A percentile compares a stretch with the other conserved stretches of the same genome.
These are phyloP conservation scores for Gasterosteus nipponicus DNA, from an alignment of 2,113 vertebrate species.

Conservation along the genomic window DNA sequence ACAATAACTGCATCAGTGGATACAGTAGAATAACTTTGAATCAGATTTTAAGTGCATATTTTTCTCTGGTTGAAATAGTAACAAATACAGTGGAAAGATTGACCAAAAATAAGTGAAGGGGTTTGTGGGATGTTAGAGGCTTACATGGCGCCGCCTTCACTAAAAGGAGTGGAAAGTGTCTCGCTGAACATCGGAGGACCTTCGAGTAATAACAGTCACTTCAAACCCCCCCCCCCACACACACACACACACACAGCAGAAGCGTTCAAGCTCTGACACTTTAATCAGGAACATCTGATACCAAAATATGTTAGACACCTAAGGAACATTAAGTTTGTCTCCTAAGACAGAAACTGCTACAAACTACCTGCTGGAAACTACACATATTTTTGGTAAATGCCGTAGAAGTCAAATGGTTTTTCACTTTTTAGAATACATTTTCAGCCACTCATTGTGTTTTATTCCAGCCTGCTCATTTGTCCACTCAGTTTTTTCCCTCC, in stretches of 20 bases:
- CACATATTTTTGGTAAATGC: not conserved
- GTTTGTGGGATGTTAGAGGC: not conserved
- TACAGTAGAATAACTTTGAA: no score
- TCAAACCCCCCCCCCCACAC: not conserved
- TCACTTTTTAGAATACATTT: not conserved
- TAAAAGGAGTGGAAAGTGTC: no score
- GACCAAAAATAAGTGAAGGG: not conserved
- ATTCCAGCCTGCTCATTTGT: not conserved
- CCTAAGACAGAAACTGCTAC: slow-evolving; percentile 10
- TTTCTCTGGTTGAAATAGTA: not conserved
- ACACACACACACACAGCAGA: slow-evolving; percentile 1
- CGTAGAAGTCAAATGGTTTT: not conserved
- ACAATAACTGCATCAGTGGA: no score
- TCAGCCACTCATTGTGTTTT: not conserved
- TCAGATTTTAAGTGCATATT: not conserved
- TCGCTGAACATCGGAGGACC: no score
- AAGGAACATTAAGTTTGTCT: slow-evolving; percentile 28
- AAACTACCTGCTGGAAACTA: slow-evolving; percentile 25
- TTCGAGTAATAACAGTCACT: no score
- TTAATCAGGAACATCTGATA: slow-evolving; percentile 16
- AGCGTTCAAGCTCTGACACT: slow-evolving; percentile 6
- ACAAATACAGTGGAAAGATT: not conserved
- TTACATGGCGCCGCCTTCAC: not conserved
- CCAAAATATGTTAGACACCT: not conserved
- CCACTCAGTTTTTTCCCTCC: not conserved